Percentiles rank a stretch among this genome's conserved stretches.
These are phyloP conservation scores for Amphimedon queenslandica DNA, from an alignment of 37 sponge, comb jelly and placozoan species.

Conservation along the genomic window DNA sequence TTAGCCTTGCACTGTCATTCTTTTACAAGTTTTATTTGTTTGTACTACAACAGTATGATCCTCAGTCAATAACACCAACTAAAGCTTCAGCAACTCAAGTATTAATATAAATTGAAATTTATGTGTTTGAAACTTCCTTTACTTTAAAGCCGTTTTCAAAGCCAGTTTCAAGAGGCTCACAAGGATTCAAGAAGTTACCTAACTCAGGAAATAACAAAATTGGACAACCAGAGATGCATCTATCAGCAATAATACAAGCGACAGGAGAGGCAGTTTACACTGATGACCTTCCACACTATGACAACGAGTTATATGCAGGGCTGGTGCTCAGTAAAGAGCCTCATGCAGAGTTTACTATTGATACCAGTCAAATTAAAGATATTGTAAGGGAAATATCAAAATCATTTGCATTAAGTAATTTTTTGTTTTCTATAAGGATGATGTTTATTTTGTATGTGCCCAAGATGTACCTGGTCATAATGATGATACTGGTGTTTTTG, in stretches of 20 bases:
- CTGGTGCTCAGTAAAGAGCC: constrained; percentile 58
- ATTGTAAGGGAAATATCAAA: too few relatives aligned
- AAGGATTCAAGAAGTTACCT: constrained; percentile 57
- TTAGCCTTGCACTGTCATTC: constrained; percentile 67
- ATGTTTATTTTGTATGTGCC: constrained; percentile 42
- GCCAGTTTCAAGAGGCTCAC: constrained; percentile 11
- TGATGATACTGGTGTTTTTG: background rate
- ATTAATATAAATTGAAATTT: too few relatives aligned
- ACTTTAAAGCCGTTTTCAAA: constrained; percentile 15
- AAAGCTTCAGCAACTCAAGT: background rate
- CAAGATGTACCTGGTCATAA: constrained; percentile 67
- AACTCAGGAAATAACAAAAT: constrained; percentile 18
- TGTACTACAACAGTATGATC: constrained; percentile 21
- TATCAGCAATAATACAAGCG: constrained; percentile 72
- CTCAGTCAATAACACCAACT: background rate
- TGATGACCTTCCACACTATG: constrained; percentile 73
- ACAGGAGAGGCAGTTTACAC: constrained; percentile 77
- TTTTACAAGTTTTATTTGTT: constrained; percentile 87
- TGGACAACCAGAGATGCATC: constrained; percentile 76
- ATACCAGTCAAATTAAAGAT: constrained; percentile 35
- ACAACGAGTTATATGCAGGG: constrained; percentile 74
- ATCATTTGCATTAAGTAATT: background rate
- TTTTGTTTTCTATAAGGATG: constrained; percentile 27
- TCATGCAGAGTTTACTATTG: constrained; percentile 65
- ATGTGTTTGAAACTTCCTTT: too few relatives aligned